These are phyloP conservation scores for Eurytoma californica DNA, from an alignment of 2,888 invertebrate species.

Conservation along the genomic window DNA sequence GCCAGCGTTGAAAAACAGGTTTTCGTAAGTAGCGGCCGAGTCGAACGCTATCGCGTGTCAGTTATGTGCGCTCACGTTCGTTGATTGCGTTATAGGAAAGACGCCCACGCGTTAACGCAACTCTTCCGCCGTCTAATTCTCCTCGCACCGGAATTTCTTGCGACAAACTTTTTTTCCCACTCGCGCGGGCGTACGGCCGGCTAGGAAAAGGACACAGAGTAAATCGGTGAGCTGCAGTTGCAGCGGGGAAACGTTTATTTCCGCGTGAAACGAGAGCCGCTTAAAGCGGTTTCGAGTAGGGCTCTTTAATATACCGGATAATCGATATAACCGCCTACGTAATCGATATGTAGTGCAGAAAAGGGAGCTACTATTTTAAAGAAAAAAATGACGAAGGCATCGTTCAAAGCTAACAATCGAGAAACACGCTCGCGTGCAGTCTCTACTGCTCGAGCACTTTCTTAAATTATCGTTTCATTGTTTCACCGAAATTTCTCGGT, in stretches of 20 bases:
- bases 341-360: not conserved
- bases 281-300: not conserved
- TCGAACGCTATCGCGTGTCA: slow-evolving; percentile 25
- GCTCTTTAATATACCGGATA: not conserved
- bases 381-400: too few species aligned
- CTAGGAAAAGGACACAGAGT: too few species aligned
- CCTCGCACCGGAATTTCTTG: too few species aligned
- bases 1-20: slow-evolving; percentile 5
- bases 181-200: not conserved
- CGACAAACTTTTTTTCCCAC: slow-evolving; percentile 4
- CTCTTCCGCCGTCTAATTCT: too few species aligned
- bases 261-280: not conserved
- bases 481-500: too few species aligned
- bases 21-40: slow-evolving; percentile 16
- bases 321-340: not conserved
- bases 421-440: too few species aligned
- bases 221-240: too few species aligned
- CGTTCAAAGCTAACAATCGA: too few species aligned
- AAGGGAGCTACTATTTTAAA: too few species aligned
- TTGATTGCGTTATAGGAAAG: slow-evolving; percentile 22
- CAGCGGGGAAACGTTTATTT: not conserved
- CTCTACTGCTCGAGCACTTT: too few species aligned
- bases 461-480: too few species aligned
- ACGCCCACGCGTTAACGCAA: not conserved
- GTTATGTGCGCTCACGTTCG: slow-evolving; percentile 27